Base-by-base conservation (phyloP, 2,113 vertebrate species). In the Tinamus guttatus region DNA sequence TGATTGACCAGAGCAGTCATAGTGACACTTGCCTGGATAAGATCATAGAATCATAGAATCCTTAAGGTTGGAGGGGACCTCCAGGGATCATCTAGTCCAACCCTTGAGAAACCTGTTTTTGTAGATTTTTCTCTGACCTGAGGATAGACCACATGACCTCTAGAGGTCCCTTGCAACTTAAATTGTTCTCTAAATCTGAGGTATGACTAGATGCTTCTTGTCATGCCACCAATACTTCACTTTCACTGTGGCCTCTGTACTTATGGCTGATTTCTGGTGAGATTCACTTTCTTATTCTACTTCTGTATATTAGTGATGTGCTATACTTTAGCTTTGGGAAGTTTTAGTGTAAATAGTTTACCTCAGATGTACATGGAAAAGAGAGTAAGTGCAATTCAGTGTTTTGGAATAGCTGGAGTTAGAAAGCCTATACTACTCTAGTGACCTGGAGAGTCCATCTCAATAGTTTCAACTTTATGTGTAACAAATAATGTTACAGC, bases 1-100 rank as follows among this genome's bases (percentile, higher is more conserved):
- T 38, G 25, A 14, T 17, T 65, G 5, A 11, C 21, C 3, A 34
- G 52, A 0, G 0, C 3, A 3, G 19, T 27, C 36, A n/a, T n/a
- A n/a, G n/a, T n/a, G n/a, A n/a, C n/a, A n/a, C n/a, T n/a, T n/a
- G n/a, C n/a, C n/a, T n/a, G n/a, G n/a, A n/a, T n/a, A n/a, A n/a
- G n/a, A n/a, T n/a, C n/a, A n/a, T n/a, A n/a, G n/a, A n/a, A n/a
- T n/a, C n/a, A n/a, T n/a, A n/a, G n/a, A n/a, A n/a, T n/a, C n/a
- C n/a, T n/a, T n/a, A n/a, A n/a, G n/a, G n/a, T n/a, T n/a, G n/a
- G n/a, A n/a, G n/a, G n/a, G n/a, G n/a, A n/a, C n/a, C n/a, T n/a
- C n/a, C n/a, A n/a, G n/a, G n/a, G n/a, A n/a, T n/a, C n/a, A n/a
- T n/a, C n/a, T n/a, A n/a, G n/a, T n/a, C n/a, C n/a, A n/a, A n/a